Conservation (phyloP, 2,888 invertebrate species). For the Nowickia ferox region DNA sequence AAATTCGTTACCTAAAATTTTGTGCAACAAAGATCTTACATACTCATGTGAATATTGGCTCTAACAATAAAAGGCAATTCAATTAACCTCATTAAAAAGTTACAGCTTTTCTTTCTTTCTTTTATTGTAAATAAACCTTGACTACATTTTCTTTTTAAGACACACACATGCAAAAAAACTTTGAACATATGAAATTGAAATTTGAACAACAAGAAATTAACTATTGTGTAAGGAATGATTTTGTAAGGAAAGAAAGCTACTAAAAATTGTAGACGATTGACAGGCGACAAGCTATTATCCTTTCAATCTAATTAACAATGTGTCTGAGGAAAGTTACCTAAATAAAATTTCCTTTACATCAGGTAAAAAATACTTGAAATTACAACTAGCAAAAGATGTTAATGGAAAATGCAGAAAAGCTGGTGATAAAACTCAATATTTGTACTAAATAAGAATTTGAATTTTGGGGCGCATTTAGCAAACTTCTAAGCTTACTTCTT, state of each 20-base stretch:
- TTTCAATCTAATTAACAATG: slow-evolving; percentile 72
- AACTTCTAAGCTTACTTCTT: background rate
- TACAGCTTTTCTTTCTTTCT: slow-evolving; percentile 42
- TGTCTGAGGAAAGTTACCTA: slow-evolving; percentile 49
- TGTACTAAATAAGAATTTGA: slow-evolving; percentile 10
- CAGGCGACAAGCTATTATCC: slow-evolving; percentile 65
- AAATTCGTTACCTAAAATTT: background rate
- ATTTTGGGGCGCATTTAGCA: background rate
- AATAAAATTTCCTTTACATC: slow-evolving; percentile 18
- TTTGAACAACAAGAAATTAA: background rate
- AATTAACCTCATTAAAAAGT: slow-evolving; percentile 75
- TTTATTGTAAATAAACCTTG: slow-evolving; percentile 35
- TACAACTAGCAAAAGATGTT: background rate
- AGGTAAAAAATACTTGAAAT: background rate
- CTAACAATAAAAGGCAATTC: slow-evolving; percentile 70
- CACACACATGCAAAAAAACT: slow-evolving; percentile 49
- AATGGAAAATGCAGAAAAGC: background rate
- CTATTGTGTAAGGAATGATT: slow-evolving; percentile 27
- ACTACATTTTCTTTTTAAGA: background rate
- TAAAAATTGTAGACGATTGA: slow-evolving; percentile 59
- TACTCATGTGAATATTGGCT: background rate
- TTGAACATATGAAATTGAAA: slow-evolving; percentile 13
- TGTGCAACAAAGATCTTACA: background rate
- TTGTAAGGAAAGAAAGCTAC: background rate
- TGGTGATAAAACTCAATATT: slow-evolving; percentile 47